Evolutionary conservation across 2,797 vertebrate genomes (phyloP), one percentile per base, ranked within the genome.

Genomic region (Mormyrus hasselquistii): DNA sequence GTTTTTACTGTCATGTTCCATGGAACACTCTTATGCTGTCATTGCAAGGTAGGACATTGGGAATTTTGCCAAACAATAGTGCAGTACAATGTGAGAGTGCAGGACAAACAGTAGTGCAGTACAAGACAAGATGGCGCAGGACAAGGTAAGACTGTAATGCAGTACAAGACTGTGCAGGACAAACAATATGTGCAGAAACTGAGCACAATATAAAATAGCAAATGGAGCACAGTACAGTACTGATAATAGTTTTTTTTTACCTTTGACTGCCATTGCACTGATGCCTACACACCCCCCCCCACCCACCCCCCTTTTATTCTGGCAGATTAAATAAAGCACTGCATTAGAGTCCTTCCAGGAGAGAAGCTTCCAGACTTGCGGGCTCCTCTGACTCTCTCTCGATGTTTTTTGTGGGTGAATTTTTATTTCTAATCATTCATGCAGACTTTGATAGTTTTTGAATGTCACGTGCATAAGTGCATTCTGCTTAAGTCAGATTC

Each of bases 341-440:
- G 22, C 10, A 73, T 2, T 9, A 10, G 7, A 25, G 59, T 65
- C 59, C 25, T 65, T 12, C 25, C 49, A 49, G 49, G 49, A 49
- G 82, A 50, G 8, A 22, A 38, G 49, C 94, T 96, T 96, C 95
- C 96, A 96, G 95, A 95, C 95, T 95, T 95, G 95, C 94, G 93
- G 94, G 96, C 96, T 96, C 95, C 84, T 86, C 49, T 34, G 14
- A 19, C 4, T 76, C 12, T 76, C 14, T 76, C 69, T 76, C 12
- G 29, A 10, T 65, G 62, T 65, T 65, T 65, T 65, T 29, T 8
- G 22, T 4, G 22, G 9, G 69, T 76, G 69, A 38, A 76, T 41
- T 41, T 76, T 41, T 41, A 62, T 47, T 87, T 38, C 14, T 87
- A 59, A 34, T 41, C 10, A 19, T 9, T 47, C 25, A 41, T n/a